Conservation (phyloP, 2,888 invertebrate species). For the Eristalis pertinax region DNA sequence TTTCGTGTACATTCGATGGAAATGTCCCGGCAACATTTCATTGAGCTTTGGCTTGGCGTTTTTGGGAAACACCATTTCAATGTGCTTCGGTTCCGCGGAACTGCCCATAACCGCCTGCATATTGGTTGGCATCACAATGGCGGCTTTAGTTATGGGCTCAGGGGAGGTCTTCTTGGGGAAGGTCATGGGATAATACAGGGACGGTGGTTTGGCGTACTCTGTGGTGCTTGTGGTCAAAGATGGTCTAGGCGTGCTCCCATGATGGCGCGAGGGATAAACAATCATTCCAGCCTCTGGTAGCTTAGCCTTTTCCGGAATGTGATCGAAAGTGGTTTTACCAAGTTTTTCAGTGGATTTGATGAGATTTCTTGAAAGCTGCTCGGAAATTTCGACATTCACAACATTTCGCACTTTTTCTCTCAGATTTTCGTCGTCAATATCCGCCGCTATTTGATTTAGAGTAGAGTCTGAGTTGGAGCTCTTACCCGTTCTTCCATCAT, state of each 20-base stretch:
- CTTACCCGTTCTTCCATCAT: neutral
- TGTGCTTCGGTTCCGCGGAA: conserved; percentile 3
- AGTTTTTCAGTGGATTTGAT: neutral
- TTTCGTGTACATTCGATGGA: conserved; percentile 43
- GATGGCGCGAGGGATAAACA: neutral
- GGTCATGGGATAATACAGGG: conserved; percentile 50
- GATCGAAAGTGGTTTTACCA: neutral
- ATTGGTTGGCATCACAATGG: conserved; percentile 40
- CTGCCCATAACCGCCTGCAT: conserved; percentile 2
- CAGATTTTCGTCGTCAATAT: conserved; percentile 11
- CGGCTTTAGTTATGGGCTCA: neutral
- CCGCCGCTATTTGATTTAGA: neutral
- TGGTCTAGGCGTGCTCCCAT: neutral
- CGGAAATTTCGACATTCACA: neutral
- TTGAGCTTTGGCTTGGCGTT: conserved; percentile 32
- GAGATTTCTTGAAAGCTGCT: neutral
- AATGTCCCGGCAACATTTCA: conserved; percentile 44
- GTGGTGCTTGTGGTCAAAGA: neutral
- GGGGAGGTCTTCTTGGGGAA: neutral
- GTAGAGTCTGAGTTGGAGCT: neutral
- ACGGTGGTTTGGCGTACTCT: conserved; percentile 11
- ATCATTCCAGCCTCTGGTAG: neutral
- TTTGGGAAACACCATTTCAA: conserved; percentile 59
- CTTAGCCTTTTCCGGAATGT: neutral
- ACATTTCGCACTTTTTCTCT: conserved; percentile 6